Conservation (phyloP, 1,140 invertebrate genomes). For the Formica exsecta region DNA sequence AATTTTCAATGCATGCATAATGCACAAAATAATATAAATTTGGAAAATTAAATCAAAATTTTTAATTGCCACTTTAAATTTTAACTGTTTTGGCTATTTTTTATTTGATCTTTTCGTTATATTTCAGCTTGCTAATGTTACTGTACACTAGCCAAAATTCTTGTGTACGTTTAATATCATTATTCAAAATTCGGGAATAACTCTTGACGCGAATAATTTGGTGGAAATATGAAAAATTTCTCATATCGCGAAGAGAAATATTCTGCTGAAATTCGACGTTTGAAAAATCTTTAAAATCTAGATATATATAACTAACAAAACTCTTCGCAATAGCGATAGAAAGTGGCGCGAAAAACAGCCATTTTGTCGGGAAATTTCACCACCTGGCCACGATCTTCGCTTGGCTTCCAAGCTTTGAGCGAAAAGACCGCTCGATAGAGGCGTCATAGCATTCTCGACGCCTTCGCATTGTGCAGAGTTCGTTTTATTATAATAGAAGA, state of each 20-base stretch:
- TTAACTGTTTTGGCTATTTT: not conserved
- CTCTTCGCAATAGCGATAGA: conserved; percentile 23
- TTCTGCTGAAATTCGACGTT: not conserved
- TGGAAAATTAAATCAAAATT: not conserved
- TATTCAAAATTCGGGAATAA: not conserved
- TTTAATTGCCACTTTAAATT: not conserved
- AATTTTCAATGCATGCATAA: not conserved
- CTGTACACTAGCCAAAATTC: not conserved
- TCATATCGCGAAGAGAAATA: not conserved
- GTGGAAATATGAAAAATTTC: not conserved
- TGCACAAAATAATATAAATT: not conserved
- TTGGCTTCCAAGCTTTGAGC: not conserved
- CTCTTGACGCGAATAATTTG: not conserved
- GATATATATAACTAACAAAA: not conserved
- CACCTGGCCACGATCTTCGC: conserved; percentile 16
- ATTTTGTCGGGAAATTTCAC: conserved; percentile 49
- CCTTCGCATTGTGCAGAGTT: conserved; percentile 51
- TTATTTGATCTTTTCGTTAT: not conserved
- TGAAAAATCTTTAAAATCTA: not conserved
- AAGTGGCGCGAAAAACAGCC: not conserved
- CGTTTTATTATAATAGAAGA: conserved; percentile 52
- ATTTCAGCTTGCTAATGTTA: not conserved
- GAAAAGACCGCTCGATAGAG: conserved; percentile 33
- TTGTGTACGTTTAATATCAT: not conserved
- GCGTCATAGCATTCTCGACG: conserved; percentile 11